A percentile compares a stretch with the other conserved stretches of the same genome.
These are phyloP conservation scores for Chymomyza caudatula DNA, from an alignment of 2,888 invertebrate genomes.

Conservation along the genomic window DNA sequence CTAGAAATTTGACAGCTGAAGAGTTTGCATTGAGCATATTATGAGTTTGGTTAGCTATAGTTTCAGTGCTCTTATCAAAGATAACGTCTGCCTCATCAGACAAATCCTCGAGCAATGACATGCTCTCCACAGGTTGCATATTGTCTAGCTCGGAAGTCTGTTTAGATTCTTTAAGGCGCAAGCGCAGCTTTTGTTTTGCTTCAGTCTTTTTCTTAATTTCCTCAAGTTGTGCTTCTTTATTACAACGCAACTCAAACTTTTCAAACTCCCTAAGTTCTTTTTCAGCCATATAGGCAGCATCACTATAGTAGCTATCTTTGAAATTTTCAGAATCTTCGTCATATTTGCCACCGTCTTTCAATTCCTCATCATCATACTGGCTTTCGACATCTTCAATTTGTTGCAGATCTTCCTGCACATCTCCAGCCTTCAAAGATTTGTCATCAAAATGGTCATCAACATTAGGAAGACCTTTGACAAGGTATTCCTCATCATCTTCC, in stretches of 20 bases:
- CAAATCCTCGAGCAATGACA: too few relatives aligned
- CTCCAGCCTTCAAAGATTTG: neutral
- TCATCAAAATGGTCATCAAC: neutral
- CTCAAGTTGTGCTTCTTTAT: too few relatives aligned
- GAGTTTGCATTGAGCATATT: constrained; percentile 22
- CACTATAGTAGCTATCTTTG: constrained; percentile 38
- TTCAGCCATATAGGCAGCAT: too few relatives aligned
- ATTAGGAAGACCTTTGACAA: neutral
- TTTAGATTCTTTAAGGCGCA: neutral
- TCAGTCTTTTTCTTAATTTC: neutral
- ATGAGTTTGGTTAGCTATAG: neutral
- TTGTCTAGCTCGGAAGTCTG: neutral
- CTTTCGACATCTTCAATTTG: neutral
- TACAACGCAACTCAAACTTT: neutral
- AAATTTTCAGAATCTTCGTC: constrained; percentile 29
- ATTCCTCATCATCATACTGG: constrained; percentile 19
- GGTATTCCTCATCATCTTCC: neutral
- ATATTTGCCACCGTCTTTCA: constrained; percentile 16
- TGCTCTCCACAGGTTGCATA: neutral
- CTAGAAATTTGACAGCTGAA: constrained; percentile 43
- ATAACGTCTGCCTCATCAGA: neutral
- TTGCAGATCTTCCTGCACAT: neutral
- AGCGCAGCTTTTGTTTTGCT: neutral
- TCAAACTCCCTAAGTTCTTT: neutral
- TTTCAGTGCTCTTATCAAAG: neutral